Percentiles rank a stretch among this genome's conserved stretches.
These are phyloP conservation scores for Odontocerum albicorne DNA, from an alignment of 2,888 invertebrate species.

Conservation along the genomic window DNA sequence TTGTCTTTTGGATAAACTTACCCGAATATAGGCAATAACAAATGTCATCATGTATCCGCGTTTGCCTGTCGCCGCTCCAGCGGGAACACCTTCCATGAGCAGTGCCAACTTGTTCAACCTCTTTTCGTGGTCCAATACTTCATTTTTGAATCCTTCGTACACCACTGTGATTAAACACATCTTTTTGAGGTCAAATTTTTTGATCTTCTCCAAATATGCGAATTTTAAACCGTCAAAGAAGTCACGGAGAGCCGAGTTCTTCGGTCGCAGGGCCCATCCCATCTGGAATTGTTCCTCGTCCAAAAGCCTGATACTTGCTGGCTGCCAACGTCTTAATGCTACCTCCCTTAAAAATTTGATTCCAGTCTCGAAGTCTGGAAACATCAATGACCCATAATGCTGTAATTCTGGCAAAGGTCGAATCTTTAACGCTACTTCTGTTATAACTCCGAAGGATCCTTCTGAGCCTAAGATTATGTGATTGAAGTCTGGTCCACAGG, in stretches of 20 bases:
- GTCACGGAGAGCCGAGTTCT: constrained; percentile 40
- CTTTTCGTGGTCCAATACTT: constrained; percentile 61
- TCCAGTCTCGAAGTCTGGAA: constrained; percentile 91
- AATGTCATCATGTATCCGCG: constrained; percentile 96
- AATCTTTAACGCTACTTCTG: constrained; percentile 87
- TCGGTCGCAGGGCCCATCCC: constrained; percentile 76
- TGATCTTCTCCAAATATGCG: constrained; percentile 83
- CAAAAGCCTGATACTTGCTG: constrained; percentile 93
- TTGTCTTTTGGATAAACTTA: too few relatives aligned
- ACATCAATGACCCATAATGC: constrained; percentile 92
- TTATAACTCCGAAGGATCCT: constrained; percentile 93
- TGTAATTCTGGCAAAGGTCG: constrained; percentile 83
- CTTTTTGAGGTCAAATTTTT: constrained; percentile 77
- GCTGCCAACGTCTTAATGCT: constrained; percentile 80
- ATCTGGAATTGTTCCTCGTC: constrained; percentile 95
- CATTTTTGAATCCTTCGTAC: constrained; percentile 79
- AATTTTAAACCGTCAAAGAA: constrained; percentile 68
- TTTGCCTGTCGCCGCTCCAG: constrained; percentile 91
- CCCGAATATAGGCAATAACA: constrained; percentile 96
- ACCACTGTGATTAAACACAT: constrained; percentile 92
- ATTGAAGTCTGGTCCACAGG: constrained; percentile 95
- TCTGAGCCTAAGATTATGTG: constrained; percentile 84
- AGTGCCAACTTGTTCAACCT: constrained; percentile 79
- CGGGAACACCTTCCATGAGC: constrained; percentile 79
- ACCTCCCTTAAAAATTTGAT: constrained; percentile 87